These are phyloP conservation scores for Lottia gigantea DNA, from an alignment of 2,888 invertebrate genomes.

Conservation along the genomic window DNA sequence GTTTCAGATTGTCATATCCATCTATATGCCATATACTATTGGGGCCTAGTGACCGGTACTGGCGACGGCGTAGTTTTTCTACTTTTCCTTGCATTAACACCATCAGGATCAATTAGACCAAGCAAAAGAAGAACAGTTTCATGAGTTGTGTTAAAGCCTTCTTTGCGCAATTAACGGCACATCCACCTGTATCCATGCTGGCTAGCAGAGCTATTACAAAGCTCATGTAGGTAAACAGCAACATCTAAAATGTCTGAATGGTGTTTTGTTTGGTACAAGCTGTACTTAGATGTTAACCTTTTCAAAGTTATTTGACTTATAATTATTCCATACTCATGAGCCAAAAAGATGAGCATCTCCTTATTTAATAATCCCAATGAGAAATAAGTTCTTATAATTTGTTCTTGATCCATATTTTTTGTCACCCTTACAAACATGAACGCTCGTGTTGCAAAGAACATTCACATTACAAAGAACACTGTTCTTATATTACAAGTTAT, in stretches of 20 bases:
- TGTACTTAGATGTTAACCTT: too few species aligned
- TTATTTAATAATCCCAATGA: too few species aligned
- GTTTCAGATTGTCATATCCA: slow-evolving; percentile 38
- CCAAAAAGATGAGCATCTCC: too few species aligned
- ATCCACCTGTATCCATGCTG: slow-evolving; percentile 31
- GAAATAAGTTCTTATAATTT: too few species aligned
- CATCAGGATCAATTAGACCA: slow-evolving; percentile 23
- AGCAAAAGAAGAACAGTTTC: slow-evolving; percentile 23
- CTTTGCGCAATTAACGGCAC: slow-evolving; percentile 17
- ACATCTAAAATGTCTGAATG: slow-evolving; percentile 24
- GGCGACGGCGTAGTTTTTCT: slow-evolving; percentile 27
- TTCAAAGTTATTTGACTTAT: too few species aligned
- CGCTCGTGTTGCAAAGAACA: too few species aligned
- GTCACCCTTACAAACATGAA: too few species aligned
- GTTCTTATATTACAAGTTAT: too few species aligned
- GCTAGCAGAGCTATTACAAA: slow-evolving; percentile 16
- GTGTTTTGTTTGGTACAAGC: slow-evolving; percentile 7
- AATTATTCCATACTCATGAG: too few species aligned
- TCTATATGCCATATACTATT: slow-evolving; percentile 40
- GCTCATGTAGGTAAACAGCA: slow-evolving; percentile 16
- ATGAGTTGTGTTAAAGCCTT: slow-evolving; percentile 17
- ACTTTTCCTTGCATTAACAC: slow-evolving; percentile 15
- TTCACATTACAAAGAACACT: too few species aligned
- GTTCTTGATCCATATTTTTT: too few species aligned
- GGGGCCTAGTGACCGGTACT: slow-evolving; percentile 31